A percentile compares a stretch with the other conserved stretches of the same genome.
Evolutionary conservation across 2,888 invertebrate genomes (phyloP).

Genomic region (Rugalucina vietnamica): DNA sequence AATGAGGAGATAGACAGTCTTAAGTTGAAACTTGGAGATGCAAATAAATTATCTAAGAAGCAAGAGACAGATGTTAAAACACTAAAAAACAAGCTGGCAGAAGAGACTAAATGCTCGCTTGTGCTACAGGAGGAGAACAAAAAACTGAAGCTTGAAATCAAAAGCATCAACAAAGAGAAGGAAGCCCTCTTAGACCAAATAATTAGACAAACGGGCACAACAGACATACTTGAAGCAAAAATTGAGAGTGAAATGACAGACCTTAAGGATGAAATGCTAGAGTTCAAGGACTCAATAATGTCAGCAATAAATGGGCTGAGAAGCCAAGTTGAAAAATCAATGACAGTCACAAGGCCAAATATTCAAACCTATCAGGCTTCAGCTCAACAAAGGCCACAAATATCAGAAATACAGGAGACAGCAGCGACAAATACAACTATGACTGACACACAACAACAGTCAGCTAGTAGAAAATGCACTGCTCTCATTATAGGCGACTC

Average conservation of each 20-base stretch:
- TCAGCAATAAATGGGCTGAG: neutral
- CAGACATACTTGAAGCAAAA: neutral
- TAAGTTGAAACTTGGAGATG: neutral
- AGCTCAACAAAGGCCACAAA: neutral
- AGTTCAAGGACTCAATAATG: neutral
- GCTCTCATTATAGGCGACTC: neutral
- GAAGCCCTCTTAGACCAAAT: neutral
- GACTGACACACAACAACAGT: neutral
- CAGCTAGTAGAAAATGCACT: neutral
- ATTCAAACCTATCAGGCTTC: neutral
- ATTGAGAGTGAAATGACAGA: neutral
- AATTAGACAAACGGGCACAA: neutral
- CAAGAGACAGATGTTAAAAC: neutral
- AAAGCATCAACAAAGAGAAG: neutral
- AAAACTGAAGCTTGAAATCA: neutral
- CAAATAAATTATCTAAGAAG: neutral
- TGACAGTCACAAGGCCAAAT: neutral
- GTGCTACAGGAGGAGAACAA: neutral
- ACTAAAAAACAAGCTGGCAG: neutral
- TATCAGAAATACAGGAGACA: no score
- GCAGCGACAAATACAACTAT: neutral
- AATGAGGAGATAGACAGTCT: neutral
- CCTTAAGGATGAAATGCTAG: no score
- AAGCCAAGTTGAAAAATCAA: neutral
- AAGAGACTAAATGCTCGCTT: neutral